Percentiles rank a stretch among this genome's conserved stretches.
Evolutionary conservation across 2,113 vertebrate genomes (phyloP).

Genomic region (Acanthisitta chloris): DNA sequence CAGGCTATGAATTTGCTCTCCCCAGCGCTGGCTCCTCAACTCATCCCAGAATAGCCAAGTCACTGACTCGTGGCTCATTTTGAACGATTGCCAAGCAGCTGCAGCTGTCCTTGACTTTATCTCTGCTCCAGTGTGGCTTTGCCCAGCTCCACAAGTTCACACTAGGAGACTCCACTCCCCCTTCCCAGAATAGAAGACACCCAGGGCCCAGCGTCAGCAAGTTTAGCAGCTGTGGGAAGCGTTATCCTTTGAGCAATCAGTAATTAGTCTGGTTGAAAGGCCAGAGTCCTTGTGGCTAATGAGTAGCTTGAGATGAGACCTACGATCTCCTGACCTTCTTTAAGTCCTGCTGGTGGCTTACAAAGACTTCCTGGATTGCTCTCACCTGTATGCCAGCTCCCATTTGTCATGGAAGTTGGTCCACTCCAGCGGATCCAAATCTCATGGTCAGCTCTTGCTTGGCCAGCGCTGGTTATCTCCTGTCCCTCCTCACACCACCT

Average conservation of each 20-base stretch:
- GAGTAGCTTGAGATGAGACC: slow-evolving; percentile 12
- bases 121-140: slow-evolving; percentile 55
- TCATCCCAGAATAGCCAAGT: slow-evolving; percentile 58
- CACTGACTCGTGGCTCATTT: slow-evolving; percentile 58
- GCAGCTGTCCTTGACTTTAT: slow-evolving; percentile 67
- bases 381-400: not conserved
- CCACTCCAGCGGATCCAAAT: not conserved
- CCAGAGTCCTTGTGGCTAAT: slow-evolving; percentile 53
- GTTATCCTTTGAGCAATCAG: slow-evolving; percentile 45
- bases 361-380: not conserved
- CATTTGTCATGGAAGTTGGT: not conserved
- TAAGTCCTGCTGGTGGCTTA: not conserved
- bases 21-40: slow-evolving; percentile 4
- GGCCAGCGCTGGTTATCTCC: not conserved
- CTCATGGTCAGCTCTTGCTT: not conserved
- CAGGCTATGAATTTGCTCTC: not conserved
- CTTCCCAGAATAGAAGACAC: slow-evolving; percentile 68
- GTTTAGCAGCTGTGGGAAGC: slow-evolving; percentile 60
- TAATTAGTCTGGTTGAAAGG: slow-evolving; percentile 52
- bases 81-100: slow-evolving; percentile 64
- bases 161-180: slow-evolving; percentile 67
- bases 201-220: slow-evolving; percentile 53
- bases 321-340: not conserved
- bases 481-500: not conserved
- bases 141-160: slow-evolving; percentile 67